Conservation (phyloP, 1,140 invertebrate genomes). For the Monomorium pharaonis region DNA sequence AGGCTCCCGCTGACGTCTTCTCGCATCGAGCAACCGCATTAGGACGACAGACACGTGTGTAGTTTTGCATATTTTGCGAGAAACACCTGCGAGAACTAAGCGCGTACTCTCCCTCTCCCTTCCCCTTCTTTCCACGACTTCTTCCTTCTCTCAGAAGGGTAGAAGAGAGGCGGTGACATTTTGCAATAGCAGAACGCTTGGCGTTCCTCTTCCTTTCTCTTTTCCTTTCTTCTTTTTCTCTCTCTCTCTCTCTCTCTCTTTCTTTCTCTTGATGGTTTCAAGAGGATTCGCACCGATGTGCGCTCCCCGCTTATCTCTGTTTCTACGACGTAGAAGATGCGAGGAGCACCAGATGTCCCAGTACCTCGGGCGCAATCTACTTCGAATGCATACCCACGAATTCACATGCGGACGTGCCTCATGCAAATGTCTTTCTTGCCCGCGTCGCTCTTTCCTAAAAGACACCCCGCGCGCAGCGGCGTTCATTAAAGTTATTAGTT, state of each 20-base stretch:
- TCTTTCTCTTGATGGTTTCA: neutral
- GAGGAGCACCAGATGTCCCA: slow-evolving; percentile 66
- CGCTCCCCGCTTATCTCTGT: neutral
- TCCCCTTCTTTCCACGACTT: neutral
- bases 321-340: slow-evolving; percentile 21
- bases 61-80: slow-evolving; percentile 42
- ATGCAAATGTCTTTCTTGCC: slow-evolving; percentile 72
- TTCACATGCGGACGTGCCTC: slow-evolving; percentile 72
- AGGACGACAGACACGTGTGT: slow-evolving; percentile 47
- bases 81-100: slow-evolving; percentile 49
- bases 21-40: slow-evolving; percentile 25
- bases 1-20: slow-evolving; percentile 3
- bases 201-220: neutral
- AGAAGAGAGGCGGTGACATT: neutral
- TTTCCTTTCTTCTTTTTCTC: neutral
- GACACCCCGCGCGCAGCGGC: slow-evolving; percentile 38
- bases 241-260: slow-evolving; percentile 3
- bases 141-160: neutral
- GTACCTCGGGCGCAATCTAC: slow-evolving; percentile 64
- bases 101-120: neutral
- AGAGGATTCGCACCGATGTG: slow-evolving; percentile 34
- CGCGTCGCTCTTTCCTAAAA: slow-evolving; percentile 52
- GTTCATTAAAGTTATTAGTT: slow-evolving; percentile 75
- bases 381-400: slow-evolving; percentile 72
- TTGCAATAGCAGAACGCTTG: neutral